Conservation (phyloP, 2,797 vertebrate genomes). For the Smutsia temminckii region DNA sequence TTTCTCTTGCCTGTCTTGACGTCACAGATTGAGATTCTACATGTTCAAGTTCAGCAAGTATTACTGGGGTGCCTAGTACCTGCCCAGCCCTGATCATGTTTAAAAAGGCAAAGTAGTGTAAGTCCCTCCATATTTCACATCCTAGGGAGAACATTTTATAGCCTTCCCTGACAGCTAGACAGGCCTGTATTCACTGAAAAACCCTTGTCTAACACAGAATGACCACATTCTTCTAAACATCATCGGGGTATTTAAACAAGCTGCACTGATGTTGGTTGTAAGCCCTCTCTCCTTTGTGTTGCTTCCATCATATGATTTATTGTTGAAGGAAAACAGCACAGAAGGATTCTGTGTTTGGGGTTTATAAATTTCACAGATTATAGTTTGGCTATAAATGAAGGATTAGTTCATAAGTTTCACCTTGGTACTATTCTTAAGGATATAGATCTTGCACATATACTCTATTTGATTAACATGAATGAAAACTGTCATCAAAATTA, state of each 20-base stretch:
- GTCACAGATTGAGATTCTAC: not conserved
- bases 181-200: not conserved
- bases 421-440: constrained; percentile 57
- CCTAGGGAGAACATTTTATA: not conserved
- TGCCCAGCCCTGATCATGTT: not conserved
- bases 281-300: not conserved
- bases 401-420: constrained; percentile 40
- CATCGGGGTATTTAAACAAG: not conserved
- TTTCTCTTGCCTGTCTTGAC: constrained; percentile 13
- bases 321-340: constrained; percentile 40
- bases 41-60: not conserved
- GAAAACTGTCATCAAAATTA: constrained; percentile 67
- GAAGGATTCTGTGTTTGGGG: constrained; percentile 47
- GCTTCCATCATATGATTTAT: constrained; percentile 43
- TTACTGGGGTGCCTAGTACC: not conserved
- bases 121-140: not conserved
- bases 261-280: not conserved
- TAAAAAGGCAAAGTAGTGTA: not conserved
- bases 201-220: not conserved
- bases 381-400: constrained; percentile 60
- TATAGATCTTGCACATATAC: constrained; percentile 56
- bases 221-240: not conserved
- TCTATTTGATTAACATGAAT: not conserved
- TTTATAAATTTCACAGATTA: constrained; percentile 58
- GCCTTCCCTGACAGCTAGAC: not conserved